Base-by-base conservation (phyloP, 2,888 invertebrate species). In the Hipparchia sbordonii region DNA sequence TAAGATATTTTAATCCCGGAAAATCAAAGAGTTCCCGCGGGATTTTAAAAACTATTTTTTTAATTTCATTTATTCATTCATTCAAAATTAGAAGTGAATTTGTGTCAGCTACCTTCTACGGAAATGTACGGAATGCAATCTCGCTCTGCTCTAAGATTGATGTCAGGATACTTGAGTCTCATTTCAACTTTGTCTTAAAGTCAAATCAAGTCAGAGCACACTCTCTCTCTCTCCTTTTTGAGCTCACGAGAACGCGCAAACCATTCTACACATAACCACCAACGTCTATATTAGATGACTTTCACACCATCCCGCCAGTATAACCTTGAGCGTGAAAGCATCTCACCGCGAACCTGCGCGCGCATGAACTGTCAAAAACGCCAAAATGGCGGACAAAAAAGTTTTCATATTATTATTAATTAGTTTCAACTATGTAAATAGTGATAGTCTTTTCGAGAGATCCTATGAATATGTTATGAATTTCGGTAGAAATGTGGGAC, bases 401-500 rank as follows among this genome's bases (percentile, higher is more conserved):
- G 74, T 87, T 75, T 77, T 90, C 74, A 65, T 90, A 66, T 77
- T 85, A 52, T 79, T 85, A 76, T 80, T 82, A 74, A 80, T 63
- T 6, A 52, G 5, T 65, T 51, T 52, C 7, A 65, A 80, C 68
- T 76, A 80, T 65, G 91, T 87, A 63, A 83, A 89, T 7, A 88
- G 92, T 89, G 91, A 86, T 0, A 85, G 86, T 77, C 79, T 92
- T 6, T 80, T 91, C 0, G 93, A 92, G 33, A 82, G 82, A 1
- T 89, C 92, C 0, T 93, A 91, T 70, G 90, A 91, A 45, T 92
- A 91, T 85, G 86, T 93, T 8, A 81, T 90, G 79, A 91, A 82
- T 82, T 81, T 91, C 4, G 91, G 92, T 0, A 91, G 89, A 71
- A 90, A 80, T 81, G 79, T 92, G 59, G 91, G 91, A 52, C 95